Evolutionary conservation across 2,797 vertebrate species (phyloP).

Genomic region (Bradypodion ventrale): DNA sequence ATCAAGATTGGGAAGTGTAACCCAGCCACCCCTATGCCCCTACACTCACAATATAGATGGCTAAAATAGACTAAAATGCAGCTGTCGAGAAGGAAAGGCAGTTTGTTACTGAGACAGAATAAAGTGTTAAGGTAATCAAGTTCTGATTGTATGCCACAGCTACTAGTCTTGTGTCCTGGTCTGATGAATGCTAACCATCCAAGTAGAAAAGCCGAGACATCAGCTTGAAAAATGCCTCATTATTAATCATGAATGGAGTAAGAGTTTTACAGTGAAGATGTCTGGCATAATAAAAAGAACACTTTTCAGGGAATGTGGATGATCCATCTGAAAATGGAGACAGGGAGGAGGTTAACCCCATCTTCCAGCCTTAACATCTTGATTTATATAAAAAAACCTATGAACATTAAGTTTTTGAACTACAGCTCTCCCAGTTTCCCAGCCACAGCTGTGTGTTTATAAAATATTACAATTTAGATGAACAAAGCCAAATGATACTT

Average conservation of each 20-base stretch:
- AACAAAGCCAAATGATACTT: slow-evolving; percentile 60
- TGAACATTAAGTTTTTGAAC: too few relatives aligned
- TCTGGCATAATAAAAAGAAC: background rate
- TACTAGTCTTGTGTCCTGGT: background rate
- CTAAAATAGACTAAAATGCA: background rate
- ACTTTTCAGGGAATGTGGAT: background rate
- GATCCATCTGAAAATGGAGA: background rate
- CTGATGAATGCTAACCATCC: background rate
- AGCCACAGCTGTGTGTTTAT: too few relatives aligned
- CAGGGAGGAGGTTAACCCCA: background rate
- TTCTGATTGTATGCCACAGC: background rate
- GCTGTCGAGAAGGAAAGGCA: background rate
- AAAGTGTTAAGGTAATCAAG: background rate
- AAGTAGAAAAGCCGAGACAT: background rate
- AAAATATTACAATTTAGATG: slow-evolving; percentile 48
- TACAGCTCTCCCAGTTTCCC: too few relatives aligned
- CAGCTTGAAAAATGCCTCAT: background rate
- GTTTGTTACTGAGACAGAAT: background rate
- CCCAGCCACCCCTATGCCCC: too few relatives aligned
- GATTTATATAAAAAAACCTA: background rate
- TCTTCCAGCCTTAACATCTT: background rate
- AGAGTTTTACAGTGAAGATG: background rate
- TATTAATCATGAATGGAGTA: background rate
- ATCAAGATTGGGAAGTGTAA: too few relatives aligned
- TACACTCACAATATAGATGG: background rate